These are phyloP conservation scores for Trochalopteron elliotii DNA, from an alignment of 2,113 vertebrate genomes.

Conservation along the genomic window DNA sequence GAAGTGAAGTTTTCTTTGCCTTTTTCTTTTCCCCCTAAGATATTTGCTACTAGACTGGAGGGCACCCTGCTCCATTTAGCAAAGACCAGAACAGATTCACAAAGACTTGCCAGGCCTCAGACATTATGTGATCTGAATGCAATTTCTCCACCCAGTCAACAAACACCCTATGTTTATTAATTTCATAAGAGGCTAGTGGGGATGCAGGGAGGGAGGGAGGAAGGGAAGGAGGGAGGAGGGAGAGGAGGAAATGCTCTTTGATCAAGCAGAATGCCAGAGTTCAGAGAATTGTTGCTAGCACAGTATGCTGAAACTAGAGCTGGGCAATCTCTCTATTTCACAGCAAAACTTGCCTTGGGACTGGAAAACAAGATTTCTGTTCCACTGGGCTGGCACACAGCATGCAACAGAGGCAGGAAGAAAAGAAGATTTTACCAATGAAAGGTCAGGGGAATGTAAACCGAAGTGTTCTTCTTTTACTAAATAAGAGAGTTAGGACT, in stretches of 20 bases:
- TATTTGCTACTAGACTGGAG: not conserved
- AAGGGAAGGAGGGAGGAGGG: not conserved
- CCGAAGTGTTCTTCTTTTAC: not conserved
- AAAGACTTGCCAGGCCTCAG: constrained; percentile 26
- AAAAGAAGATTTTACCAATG: not conserved
- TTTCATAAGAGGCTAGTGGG: constrained; percentile 4
- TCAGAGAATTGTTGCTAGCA: constrained; percentile 5
- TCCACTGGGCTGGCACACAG: not conserved
- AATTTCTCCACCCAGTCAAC: constrained; percentile 51
- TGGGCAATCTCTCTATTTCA: not conserved
- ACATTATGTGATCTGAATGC: constrained; percentile 43
- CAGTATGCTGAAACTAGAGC: constrained; percentile 22
- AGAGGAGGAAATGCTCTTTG: constrained; percentile 29
- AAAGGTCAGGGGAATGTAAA: not conserved
- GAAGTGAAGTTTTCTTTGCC: not conserved
- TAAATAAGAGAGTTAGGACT: not conserved
- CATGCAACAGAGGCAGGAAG: not conserved
- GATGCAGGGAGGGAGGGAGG: not conserved
- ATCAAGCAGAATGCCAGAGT: constrained; percentile 16
- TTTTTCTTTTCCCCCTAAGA: not conserved
- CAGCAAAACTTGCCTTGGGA: constrained; percentile 22
- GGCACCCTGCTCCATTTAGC: constrained; percentile 10
- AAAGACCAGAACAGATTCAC: constrained; percentile 13
- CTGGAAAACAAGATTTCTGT: constrained; percentile 4
- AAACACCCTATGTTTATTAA: constrained; percentile 48